Evolutionary conservation across 2,113 vertebrate genomes (phyloP), one percentile per base, ranked within the genome.

Genomic region (Platycercus adscitus): DNA sequence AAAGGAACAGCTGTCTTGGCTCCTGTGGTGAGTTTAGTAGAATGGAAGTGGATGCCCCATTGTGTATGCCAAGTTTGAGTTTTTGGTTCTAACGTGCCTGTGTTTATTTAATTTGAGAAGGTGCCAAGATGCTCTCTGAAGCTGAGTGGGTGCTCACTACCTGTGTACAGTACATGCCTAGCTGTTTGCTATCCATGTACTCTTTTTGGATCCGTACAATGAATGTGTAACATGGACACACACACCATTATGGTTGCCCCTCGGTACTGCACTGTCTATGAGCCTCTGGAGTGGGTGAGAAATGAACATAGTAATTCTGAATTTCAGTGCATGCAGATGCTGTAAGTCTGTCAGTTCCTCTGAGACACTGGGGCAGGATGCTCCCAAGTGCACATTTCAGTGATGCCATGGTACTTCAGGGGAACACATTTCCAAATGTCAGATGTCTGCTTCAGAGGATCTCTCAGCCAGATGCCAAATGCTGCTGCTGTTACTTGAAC

Each of bases 351-450:
- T 33, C 47, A 41, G 6, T 29, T 68, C 49, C 39, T 61, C 35
- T 70, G 70, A 10, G 31, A 3, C 1, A 0, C 26, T 49, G 37
- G 23, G 29, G 8, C 1, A 2, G 31, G 70, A 64, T 79, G 55
- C 18, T 75, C 26, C 80, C 47, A 31, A 4, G 2, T 0, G 3
- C 24, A 16, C 1, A 0, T 77, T 87, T 47, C 61, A 39, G 80
- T 49, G n/a, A 15, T 80, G 47, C n/a, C 1, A 0, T 13, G 29
- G 43, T 43, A 28, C 28, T 88, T 58, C 66, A 80, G 71, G 39
- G 44, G 44, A 69, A 3, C 43, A 23, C 10, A 4, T 84, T 68
- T 68, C 58, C 15, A 68, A 21, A n/a, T 15, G 23, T 39, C 66
- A 53, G 37, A 66, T 61, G 16, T 56, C 28, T 31, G 3, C 43